Conservation (phyloP, 92 coral and sea anemone genomes). For the Epizoanthus illoricatus region DNA sequence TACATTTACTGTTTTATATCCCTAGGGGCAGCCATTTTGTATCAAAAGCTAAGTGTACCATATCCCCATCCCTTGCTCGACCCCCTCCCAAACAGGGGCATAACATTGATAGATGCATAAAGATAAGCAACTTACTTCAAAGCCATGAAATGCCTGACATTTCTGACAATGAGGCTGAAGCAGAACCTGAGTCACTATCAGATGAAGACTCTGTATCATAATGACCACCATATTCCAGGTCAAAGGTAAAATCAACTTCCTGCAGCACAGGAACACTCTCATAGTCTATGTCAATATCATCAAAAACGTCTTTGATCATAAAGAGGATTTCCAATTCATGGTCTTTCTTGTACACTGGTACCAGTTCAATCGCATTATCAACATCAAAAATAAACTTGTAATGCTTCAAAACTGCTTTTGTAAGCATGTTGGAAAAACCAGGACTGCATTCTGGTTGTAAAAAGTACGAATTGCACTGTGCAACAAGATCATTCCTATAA, state of each 20-base stretch:
- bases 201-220: conserved; percentile 21
- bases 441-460: conserved; percentile 36
- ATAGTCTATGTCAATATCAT: conserved; percentile 21
- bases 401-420: conserved; percentile 13
- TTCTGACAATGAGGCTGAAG: conserved; percentile 18
- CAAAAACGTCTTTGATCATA: conserved; percentile 50
- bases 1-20: too few species aligned
- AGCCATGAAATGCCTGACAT: background rate
- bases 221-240: conserved; percentile 39
- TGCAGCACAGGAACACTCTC: conserved; percentile 29
- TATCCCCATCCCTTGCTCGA: too few species aligned
- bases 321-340: conserved; percentile 49
- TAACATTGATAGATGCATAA: too few species aligned
- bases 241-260: conserved; percentile 24
- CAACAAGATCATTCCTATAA: conserved; percentile 17
- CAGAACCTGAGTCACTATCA: conserved; percentile 21
- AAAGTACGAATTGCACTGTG: conserved; percentile 21
- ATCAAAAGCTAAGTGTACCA: too few species aligned
- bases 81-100: too few species aligned
- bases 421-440: conserved; percentile 24
- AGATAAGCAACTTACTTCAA: background rate
- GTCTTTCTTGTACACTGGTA: conserved; percentile 24
- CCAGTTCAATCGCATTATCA: conserved; percentile 3
- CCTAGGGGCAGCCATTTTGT: too few species aligned
- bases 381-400: conserved; percentile 27